These are phyloP conservation scores for Cylloceria caligata DNA, from an alignment of 2,888 invertebrate species.

Conservation along the genomic window DNA sequence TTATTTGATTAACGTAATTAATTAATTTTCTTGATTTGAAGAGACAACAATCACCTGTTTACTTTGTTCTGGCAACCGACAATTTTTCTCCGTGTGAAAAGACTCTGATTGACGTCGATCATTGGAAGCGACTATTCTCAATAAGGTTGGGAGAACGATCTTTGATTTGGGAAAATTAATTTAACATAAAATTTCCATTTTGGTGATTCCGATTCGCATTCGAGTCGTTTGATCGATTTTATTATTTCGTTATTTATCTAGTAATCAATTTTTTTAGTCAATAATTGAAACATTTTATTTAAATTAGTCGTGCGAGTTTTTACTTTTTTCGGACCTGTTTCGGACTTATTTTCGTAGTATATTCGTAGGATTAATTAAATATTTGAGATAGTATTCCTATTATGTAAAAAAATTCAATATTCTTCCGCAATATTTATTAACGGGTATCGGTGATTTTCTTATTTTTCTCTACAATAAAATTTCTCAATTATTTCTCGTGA, in stretches of 20 bases:
- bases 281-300: background rate
- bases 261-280: background rate
- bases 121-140: background rate
- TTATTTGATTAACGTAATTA: background rate
- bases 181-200: background rate
- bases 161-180: background rate
- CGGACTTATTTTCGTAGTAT: too few relatives aligned
- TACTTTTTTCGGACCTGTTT: too few relatives aligned
- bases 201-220: background rate
- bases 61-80: too few relatives aligned
- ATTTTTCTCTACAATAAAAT: background rate
- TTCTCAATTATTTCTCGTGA: constrained; percentile 10
- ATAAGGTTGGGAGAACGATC: background rate
- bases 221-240: background rate
- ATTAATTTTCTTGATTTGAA: background rate
- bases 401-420: too few relatives aligned
- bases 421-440: background rate
- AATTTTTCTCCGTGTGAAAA: background rate
- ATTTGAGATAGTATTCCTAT: too few relatives aligned
- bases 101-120: background rate
- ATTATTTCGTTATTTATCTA: background rate
- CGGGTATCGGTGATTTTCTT: background rate
- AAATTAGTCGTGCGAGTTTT: too few relatives aligned
- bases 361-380: too few relatives aligned
- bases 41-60: background rate